Percentiles rank a stretch among this genome's conserved stretches.
Conservation (phyloP, 2,888 invertebrate genomes). For the Anagyrus pseudococci region DNA sequence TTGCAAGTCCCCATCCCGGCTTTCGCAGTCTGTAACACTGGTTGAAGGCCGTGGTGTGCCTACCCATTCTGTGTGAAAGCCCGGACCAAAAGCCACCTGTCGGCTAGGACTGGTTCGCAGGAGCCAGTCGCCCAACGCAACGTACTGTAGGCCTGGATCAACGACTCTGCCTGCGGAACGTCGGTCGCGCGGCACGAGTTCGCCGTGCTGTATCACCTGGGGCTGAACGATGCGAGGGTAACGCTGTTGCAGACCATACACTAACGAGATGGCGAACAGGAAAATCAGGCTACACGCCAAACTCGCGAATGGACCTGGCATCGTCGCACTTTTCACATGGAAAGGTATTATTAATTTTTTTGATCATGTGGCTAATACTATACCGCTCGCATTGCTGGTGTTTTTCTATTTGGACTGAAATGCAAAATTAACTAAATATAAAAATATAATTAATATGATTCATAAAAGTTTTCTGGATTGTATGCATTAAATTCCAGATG, state of each 20-base stretch:
- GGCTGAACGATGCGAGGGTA: conserved; percentile 47
- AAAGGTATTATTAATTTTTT: too few species aligned
- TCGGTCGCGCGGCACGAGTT: conserved; percentile 30
- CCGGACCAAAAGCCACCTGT: background rate
- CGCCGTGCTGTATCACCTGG: conserved; percentile 39
- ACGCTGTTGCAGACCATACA: background rate
- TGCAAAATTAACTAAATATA: too few species aligned
- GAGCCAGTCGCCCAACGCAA: conserved; percentile 51
- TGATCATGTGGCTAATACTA: too few species aligned
- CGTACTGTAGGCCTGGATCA: conserved; percentile 35
- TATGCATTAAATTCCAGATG: too few species aligned
- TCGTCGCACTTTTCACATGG: too few species aligned
- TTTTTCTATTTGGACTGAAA: too few species aligned
- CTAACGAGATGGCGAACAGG: background rate
- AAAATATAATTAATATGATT: too few species aligned
- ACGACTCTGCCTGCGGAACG: conserved; percentile 17
- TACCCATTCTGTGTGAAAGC: background rate
- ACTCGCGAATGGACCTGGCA: too few species aligned
- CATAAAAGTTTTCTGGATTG: too few species aligned
- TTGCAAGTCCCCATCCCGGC: conserved; percentile 21
- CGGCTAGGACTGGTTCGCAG: conserved; percentile 44
- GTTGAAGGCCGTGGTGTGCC: background rate
- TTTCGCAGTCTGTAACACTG: conserved; percentile 18
- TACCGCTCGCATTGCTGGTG: too few species aligned
- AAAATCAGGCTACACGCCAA: too few species aligned